Conservation (phyloP, 2,113 vertebrate species). For the Dasyurus viverrinus region DNA sequence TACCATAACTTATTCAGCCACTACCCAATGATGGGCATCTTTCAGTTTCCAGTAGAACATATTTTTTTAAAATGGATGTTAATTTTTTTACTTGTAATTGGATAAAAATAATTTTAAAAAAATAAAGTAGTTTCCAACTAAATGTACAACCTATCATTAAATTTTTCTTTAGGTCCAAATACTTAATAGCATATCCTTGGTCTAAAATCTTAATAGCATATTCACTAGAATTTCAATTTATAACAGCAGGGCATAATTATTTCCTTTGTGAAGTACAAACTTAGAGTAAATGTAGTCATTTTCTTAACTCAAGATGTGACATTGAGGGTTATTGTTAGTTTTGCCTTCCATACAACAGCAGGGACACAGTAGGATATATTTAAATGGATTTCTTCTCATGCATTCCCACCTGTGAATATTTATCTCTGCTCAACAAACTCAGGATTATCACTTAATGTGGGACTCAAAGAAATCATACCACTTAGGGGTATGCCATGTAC, state of each 20-base stretch:
- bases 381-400: conserved; percentile 52
- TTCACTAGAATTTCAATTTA: conserved; percentile 32
- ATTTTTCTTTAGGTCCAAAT: conserved; percentile 6
- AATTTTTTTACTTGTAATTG: background rate
- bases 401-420: conserved; percentile 49
- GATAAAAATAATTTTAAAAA: background rate
- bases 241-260: conserved; percentile 2
- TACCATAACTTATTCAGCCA: too few relatives aligned
- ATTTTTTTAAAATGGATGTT: background rate
- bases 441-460: conserved; percentile 44
- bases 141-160: conserved; percentile 1
- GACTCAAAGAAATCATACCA: conserved; percentile 56
- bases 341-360: conserved; percentile 37
- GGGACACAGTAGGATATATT: conserved; percentile 36
- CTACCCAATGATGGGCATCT: too few relatives aligned
- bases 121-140: background rate
- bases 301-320: background rate
- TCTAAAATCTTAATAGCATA: background rate
- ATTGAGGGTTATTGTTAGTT: conserved; percentile 35
- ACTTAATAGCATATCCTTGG: background rate
- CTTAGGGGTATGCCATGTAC: conserved; percentile 1
- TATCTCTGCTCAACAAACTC: conserved; percentile 33
- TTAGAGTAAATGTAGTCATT: conserved; percentile 42
- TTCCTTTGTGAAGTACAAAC: conserved; percentile 23
- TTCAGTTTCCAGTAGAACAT: too few relatives aligned